phyloP scores from a whole-genome alignment of 1,140 invertebrate species.

The Bombus affinis region DNA sequence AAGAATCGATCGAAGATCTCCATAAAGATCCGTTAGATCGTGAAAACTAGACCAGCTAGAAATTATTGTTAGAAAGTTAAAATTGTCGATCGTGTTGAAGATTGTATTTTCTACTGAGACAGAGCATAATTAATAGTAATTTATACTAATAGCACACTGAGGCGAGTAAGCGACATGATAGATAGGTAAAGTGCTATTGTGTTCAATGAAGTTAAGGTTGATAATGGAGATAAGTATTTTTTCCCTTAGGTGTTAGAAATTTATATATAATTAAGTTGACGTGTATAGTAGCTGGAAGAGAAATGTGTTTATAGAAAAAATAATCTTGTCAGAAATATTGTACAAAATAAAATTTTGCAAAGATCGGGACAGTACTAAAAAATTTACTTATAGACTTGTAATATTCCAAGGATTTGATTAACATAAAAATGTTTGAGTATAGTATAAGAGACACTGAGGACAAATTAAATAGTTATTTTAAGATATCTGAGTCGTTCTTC shows the following conservation, averaged over 20 bases:
- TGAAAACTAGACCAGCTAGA: not conserved
- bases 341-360: not conserved
- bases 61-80: too few species aligned
- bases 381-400: not conserved
- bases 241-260: not conserved
- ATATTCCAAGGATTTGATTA: not conserved
- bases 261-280: not conserved
- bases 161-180: not conserved
- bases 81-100: not conserved
- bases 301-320: too few species aligned
- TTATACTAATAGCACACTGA: not conserved
- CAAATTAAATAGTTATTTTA: not conserved
- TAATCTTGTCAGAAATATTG: not conserved
- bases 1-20: not conserved
- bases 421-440: not conserved
- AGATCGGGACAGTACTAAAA: not conserved
- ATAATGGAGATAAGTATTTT: not conserved
- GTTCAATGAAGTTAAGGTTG: not conserved
- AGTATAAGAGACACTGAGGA: not conserved
- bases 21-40: too few species aligned
- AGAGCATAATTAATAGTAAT: not conserved
- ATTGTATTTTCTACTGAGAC: not conserved
- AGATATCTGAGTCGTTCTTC: not conserved
- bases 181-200: not conserved
- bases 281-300: too few species aligned